Evolutionary conservation across 2,797 vertebrate genomes (phyloP), one percentile per base, ranked within the genome.

Genomic region (Tamandua tetradactyla): DNA sequence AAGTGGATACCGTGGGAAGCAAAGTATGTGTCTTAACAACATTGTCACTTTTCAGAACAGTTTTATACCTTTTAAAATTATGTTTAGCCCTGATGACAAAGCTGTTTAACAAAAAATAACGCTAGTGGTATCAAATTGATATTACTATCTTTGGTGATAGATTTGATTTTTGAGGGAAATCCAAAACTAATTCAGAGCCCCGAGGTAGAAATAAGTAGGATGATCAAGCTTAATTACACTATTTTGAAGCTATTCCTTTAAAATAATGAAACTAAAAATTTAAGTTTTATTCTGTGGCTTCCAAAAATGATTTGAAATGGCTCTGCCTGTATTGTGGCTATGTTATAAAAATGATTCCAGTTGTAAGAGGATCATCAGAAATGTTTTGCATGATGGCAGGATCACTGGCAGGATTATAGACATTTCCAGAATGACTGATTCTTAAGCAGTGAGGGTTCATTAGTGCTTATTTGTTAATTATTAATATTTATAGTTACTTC

Each of bases 121-220:
- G 15, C 5, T 17, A 44, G 37, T 75, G 40, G n/a, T 27, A 8
- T 27, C 72, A 79, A 37, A 40, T 79, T 25, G 57, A n/a, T 80
- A 78, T 32, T 81, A 47, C 27, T 89, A 42, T 59, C n/a, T 94
- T 93, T 82, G 27, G 72, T 90, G 18, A 44, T 91, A 90, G 25
- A 74, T 90, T 78, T 64, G 44, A 35, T 42, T 81, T 91, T 81
- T 69, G 37, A 89, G 85, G 87, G 35, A 92, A 92, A 72, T 76
- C 22, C 1, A 90, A 78, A 89, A 62, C n/a, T 47, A 76, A 89
- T 89, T 96, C 14, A 75, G 61, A 87, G 27, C 47, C 17, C 4
- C 32, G 3, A 87, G 6, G 15, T 69, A 0, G 93, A 8, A 87
- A 55, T 66, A 76, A 72, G 57, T 87, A 79, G 49, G 30, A 5